Conservation (phyloP, 2,888 invertebrate genomes). For the Danaus chrysippus region DNA sequence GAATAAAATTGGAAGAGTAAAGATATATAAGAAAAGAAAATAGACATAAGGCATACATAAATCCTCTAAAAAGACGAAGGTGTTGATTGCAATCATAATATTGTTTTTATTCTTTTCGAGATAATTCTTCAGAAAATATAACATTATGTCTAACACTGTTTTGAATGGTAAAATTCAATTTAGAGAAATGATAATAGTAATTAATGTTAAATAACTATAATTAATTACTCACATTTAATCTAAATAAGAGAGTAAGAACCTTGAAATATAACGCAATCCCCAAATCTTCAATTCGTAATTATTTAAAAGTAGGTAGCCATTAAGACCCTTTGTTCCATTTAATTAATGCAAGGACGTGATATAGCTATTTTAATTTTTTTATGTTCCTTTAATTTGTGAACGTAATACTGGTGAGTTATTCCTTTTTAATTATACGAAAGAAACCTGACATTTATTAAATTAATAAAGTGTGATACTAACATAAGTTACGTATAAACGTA, state of each 20-base stretch:
- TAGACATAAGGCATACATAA: too few relatives aligned
- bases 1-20: too few relatives aligned
- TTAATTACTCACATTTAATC: not conserved
- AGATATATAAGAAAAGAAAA: too few relatives aligned
- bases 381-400: constrained; percentile 20
- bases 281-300: constrained; percentile 12
- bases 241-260: not conserved
- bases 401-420: constrained; percentile 8
- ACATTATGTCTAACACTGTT: too few relatives aligned
- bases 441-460: not conserved
- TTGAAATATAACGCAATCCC: constrained; percentile 2
- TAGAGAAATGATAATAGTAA: not conserved
- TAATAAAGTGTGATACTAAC: not conserved
- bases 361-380: constrained; percentile 25
- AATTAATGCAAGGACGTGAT: constrained; percentile 28
- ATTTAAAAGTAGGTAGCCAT: constrained; percentile 24
- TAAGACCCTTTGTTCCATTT: constrained; percentile 24
- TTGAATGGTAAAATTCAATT: not conserved
- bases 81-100: too few relatives aligned
- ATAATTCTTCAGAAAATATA: too few relatives aligned
- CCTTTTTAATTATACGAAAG: not conserved
- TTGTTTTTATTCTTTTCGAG: too few relatives aligned
- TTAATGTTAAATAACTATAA: not conserved
- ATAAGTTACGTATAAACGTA: not conserved
- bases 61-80: too few relatives aligned